phyloP scores from a whole-genome alignment of 1,140 invertebrate genomes.

The Anastrepha obliqua region DNA sequence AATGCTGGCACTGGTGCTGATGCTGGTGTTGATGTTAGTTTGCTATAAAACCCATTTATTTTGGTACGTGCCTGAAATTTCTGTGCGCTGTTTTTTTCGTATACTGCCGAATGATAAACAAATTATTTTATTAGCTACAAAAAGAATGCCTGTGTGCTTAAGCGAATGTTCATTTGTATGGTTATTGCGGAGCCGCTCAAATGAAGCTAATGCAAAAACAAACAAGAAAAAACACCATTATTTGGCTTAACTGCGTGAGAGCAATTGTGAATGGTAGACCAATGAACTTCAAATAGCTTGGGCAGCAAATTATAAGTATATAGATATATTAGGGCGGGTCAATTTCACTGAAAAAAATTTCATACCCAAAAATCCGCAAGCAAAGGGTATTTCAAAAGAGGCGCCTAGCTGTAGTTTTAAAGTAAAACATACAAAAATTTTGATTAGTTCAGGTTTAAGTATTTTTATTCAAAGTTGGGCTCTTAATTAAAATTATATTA shows the following conservation, averaged over 20 bases:
- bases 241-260: background rate
- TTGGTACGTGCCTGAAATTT: slow-evolving; percentile 53
- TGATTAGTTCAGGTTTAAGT: too few relatives aligned
- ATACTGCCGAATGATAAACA: slow-evolving; percentile 54
- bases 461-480: too few relatives aligned
- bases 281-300: background rate
- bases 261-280: background rate
- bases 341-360: too few relatives aligned
- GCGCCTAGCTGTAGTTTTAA: too few relatives aligned
- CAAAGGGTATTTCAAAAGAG: too few relatives aligned
- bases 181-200: background rate
- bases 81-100: slow-evolving; percentile 6
- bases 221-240: background rate
- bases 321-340: too few relatives aligned
- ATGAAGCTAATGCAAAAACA: background rate
- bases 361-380: too few relatives aligned
- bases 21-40: slow-evolving; percentile 39
- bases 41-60: slow-evolving; percentile 43
- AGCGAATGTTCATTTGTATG: background rate
- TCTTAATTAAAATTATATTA: too few relatives aligned
- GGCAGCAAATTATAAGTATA: too few relatives aligned
- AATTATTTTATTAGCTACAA: slow-evolving; percentile 66
- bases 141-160: background rate
- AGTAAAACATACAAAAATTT: too few relatives aligned
- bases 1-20: background rate